Base-by-base conservation (phyloP, 2,113 vertebrate species). In the Falcunculus frontatus region DNA sequence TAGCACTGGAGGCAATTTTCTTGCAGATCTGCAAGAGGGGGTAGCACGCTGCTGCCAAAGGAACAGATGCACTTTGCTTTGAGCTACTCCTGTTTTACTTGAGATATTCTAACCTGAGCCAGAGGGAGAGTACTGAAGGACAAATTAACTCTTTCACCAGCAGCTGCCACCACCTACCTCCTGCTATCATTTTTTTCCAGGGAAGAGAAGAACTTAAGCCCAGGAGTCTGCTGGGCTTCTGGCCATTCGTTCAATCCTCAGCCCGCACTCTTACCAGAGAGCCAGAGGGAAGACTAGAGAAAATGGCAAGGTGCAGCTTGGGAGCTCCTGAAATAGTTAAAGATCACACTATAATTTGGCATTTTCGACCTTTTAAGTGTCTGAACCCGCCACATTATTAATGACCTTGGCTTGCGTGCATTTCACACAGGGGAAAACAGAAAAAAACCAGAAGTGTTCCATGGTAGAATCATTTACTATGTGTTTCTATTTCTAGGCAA, bases 401-500 rank as follows among this genome's bases (percentile, higher is more conserved):
- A 78, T 11, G 10, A 69, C 19, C 37, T 79, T 5, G 6, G 32
- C 46, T 74, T 56, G 44, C 1, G 1, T 1, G 5, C 64, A 56
- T 67, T 84, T 72, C 73, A 60, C 19, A 63, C 11, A 74, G 10
- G 20, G 20, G 41, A 63, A 90, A 92, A 93, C 3, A 33, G 59
- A 85, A 57, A 77, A 75, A 69, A 67, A 49, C 26, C 20, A 69
- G 35, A 90, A 69, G 37, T 1, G 0, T 32, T 64, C 76, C 37
- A 41, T 70, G 80, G 47, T 59, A 88, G 83, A 95, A 87, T 91
- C 4, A 94, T 91, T 87, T 91, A 90, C 44, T 47, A 41, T 5
- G 11, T 33, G 27, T 84, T 92, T 89, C 94, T 91, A 84, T 91
- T 95, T 79, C 84, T 81, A 90, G 81, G 60, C 52, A 97, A 75